Evolutionary conservation across 2,888 invertebrate genomes (phyloP).

Genomic region (Metopia argyrocephala): DNA sequence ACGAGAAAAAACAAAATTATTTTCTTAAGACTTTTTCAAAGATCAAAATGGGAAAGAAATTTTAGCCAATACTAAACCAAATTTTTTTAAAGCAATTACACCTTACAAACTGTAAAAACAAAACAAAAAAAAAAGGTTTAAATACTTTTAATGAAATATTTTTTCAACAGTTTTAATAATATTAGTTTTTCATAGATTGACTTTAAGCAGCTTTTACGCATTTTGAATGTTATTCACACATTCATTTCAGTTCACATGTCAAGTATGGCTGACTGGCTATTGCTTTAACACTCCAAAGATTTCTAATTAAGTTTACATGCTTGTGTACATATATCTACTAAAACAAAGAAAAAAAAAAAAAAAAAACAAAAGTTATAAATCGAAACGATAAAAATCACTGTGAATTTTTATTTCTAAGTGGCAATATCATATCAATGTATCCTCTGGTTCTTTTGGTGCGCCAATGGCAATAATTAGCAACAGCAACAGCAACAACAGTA

Average conservation of each 20-base stretch:
- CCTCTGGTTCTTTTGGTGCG: slow-evolving; percentile 26
- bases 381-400: slow-evolving; percentile 51
- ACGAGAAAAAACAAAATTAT: no score
- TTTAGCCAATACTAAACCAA: background rate
- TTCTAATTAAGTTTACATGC: slow-evolving; percentile 61
- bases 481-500: slow-evolving; percentile 19
- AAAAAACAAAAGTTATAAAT: background rate
- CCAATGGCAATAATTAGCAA: slow-evolving; percentile 3
- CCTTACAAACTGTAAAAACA: background rate
- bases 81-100: background rate
- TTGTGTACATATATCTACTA: slow-evolving; percentile 4
- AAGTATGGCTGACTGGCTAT: slow-evolving; percentile 6
- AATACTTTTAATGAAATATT: background rate
- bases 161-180: background rate
- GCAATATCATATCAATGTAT: slow-evolving; percentile 42
- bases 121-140: no score
- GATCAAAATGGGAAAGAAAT: no score
- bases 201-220: slow-evolving; percentile 2
- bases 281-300: slow-evolving; percentile 14
- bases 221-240: slow-evolving; percentile 17
- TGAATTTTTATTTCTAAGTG: slow-evolving; percentile 20
- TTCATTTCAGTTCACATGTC: slow-evolving; percentile 17
- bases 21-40: no score
- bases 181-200: background rate
- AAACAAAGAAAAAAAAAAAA: background rate